Evolutionary conservation across 2,797 vertebrate species (phyloP).

Genomic region (Podarcis siculus): DNA sequence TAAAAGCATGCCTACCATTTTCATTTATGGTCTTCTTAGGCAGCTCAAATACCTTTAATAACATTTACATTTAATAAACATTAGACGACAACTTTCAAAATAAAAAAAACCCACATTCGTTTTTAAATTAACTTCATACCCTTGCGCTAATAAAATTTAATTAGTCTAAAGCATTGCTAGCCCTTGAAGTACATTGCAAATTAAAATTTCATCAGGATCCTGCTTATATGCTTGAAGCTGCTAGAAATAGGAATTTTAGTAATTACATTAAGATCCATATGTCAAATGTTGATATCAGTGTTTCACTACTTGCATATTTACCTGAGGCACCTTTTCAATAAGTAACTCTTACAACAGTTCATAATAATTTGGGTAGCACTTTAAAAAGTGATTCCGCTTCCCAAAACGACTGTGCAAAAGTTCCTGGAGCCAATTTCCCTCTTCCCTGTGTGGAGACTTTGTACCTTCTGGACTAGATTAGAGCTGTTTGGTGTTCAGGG

Average conservation of each 20-base stretch:
- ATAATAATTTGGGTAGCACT: conserved; percentile 11
- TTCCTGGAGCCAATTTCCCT: background rate
- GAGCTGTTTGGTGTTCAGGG: background rate
- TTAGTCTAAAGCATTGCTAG: conserved; percentile 38
- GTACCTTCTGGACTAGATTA: background rate
- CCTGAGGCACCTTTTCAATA: conserved; percentile 14
- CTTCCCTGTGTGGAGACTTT: background rate
- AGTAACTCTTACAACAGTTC: conserved; percentile 23
- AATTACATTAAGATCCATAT: conserved; percentile 46
- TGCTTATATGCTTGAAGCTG: conserved; percentile 35
- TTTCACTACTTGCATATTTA: conserved; percentile 30
- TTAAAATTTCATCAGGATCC: conserved; percentile 50
- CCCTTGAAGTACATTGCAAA: conserved; percentile 51
- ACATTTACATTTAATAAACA: conserved; percentile 42
- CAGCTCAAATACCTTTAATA: conserved; percentile 32
- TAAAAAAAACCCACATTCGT: background rate
- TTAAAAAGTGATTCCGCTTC: conserved; percentile 16
- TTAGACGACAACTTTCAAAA: conserved; percentile 25
- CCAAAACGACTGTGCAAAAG: conserved; percentile 6
- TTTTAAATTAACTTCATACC: conserved; percentile 49
- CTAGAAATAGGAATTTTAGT: conserved; percentile 41
- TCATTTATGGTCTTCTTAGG: conserved; percentile 13
- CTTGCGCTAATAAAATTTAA: conserved; percentile 48
- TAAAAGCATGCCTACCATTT: background rate
- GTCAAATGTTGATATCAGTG: conserved; percentile 35